Percentiles rank a stretch among this genome's conserved stretches.
phyloP scores from a whole-genome alignment of 1,140 invertebrate species.

The Drosophila orena region DNA sequence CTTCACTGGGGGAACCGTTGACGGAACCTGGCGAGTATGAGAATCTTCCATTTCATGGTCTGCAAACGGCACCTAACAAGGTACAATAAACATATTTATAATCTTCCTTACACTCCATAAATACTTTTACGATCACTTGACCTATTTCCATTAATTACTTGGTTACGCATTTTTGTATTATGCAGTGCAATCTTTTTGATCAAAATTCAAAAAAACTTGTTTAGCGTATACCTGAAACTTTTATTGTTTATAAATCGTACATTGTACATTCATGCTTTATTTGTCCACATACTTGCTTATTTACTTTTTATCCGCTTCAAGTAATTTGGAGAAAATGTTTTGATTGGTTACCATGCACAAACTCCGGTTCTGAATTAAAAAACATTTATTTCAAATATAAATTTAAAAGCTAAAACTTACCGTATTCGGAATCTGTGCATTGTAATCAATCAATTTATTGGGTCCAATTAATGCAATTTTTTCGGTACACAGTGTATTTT shows the following conservation, averaged over 20 bases:
- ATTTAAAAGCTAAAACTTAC: too few relatives aligned
- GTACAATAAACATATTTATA: conserved; percentile 86
- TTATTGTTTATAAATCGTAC: neutral
- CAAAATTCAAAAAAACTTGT: neutral
- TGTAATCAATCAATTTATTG: too few relatives aligned
- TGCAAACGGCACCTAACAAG: conserved; percentile 95
- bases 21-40: conserved; percentile 92
- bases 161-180: neutral
- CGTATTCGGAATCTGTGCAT: too few relatives aligned
- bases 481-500: neutral
- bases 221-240: neutral
- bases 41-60: conserved; percentile 96
- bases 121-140: neutral
- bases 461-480: too few relatives aligned
- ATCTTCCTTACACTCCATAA: conserved; percentile 10
- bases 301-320: neutral
- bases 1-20: conserved; percentile 84
- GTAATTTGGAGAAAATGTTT: too few relatives aligned
- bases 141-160: neutral
- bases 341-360: neutral
- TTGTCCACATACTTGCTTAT: neutral
- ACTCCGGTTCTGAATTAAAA: neutral
- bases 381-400: too few relatives aligned
- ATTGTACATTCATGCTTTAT: neutral
- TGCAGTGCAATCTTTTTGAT: neutral